Conservation (phyloP, 1,140 invertebrate genomes). For the Solen grandis region DNA sequence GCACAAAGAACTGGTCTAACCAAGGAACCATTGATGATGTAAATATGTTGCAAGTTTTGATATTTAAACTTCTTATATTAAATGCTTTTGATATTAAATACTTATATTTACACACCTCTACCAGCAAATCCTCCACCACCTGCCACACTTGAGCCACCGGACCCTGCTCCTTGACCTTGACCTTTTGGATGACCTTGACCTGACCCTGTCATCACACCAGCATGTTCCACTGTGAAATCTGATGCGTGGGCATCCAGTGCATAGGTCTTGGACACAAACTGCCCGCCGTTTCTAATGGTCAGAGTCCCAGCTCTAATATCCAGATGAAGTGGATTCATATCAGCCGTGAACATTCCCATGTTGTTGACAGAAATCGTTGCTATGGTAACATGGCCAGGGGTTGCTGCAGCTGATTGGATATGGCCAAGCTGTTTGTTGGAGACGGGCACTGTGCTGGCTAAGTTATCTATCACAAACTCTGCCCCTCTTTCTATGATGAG, state of each 20-base stretch:
- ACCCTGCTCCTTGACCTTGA: conserved; percentile 61
- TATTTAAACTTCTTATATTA: no score
- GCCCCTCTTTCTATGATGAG: conserved; percentile 66
- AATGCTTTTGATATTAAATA: no score
- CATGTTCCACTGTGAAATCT: conserved; percentile 61
- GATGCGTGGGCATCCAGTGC: conserved; percentile 49
- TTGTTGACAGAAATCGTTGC: conserved; percentile 64
- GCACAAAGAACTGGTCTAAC: no score
- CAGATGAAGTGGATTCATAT: conserved; percentile 56
- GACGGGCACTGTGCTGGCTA: conserved; percentile 60
- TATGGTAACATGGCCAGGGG: conserved; percentile 61
- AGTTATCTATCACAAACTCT: conserved; percentile 58
- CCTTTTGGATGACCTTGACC: conserved; percentile 57
- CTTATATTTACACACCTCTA: conserved; percentile 49
- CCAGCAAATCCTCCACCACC: conserved; percentile 67
- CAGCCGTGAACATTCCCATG: conserved; percentile 56
- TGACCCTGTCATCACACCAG: conserved; percentile 60
- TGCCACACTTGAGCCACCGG: conserved; percentile 37
- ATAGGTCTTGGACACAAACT: conserved; percentile 42
- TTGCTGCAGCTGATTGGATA: conserved; percentile 32
- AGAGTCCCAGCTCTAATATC: conserved; percentile 56
- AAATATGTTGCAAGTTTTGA: no score
- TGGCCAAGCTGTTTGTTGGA: conserved; percentile 42
- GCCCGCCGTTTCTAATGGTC: conserved; percentile 64
- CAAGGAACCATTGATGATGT: no score